These are phyloP conservation scores for Tachypleus tridentatus DNA, from an alignment of 1,140 invertebrate species.

Conservation along the genomic window DNA sequence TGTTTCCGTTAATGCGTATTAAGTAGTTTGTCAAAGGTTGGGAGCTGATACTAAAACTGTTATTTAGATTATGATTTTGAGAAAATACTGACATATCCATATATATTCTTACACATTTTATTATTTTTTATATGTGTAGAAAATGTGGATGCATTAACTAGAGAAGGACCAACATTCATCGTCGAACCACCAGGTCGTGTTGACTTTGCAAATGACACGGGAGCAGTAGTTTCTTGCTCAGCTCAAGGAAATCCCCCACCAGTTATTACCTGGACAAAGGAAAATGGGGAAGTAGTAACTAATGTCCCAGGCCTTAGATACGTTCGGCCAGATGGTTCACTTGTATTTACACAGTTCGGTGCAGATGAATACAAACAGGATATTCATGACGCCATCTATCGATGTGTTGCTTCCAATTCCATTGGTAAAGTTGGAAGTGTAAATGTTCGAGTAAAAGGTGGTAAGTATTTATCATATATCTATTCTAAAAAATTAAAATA, in stretches of 20 bases:
- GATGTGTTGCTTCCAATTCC: conserved; percentile 30
- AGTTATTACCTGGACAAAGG: conserved; percentile 60
- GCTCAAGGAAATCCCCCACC: conserved; percentile 78
- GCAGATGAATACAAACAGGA: conserved; percentile 23
- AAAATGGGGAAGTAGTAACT: conserved; percentile 46
- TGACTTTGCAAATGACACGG: conserved; percentile 49
- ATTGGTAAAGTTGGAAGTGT: conserved; percentile 30
- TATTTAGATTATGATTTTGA: too few relatives aligned
- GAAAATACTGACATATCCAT: too few relatives aligned
- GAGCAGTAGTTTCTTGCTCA: conserved; percentile 79
- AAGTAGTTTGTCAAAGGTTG: too few relatives aligned
- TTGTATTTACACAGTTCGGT: conserved; percentile 31
- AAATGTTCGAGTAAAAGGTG: conserved; percentile 30
- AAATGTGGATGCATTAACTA: too few relatives aligned
- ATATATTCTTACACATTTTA: too few relatives aligned
- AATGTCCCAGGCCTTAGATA: conserved; percentile 53
- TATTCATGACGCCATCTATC: conserved; percentile 30
- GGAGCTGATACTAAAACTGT: too few relatives aligned
- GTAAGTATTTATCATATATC: conserved; percentile 21
- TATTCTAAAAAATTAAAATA: too few relatives aligned
- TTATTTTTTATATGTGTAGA: too few relatives aligned
- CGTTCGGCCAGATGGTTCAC: conserved; percentile 37
- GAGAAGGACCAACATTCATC: conserved; percentile 10
- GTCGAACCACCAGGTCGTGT: conserved; percentile 8
- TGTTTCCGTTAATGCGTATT: too few relatives aligned